Percentiles rank a stretch among this genome's conserved stretches.
These are phyloP conservation scores for Tetranychus truncatus DNA, from an alignment of 2,888 invertebrate genomes.

Conservation along the genomic window DNA sequence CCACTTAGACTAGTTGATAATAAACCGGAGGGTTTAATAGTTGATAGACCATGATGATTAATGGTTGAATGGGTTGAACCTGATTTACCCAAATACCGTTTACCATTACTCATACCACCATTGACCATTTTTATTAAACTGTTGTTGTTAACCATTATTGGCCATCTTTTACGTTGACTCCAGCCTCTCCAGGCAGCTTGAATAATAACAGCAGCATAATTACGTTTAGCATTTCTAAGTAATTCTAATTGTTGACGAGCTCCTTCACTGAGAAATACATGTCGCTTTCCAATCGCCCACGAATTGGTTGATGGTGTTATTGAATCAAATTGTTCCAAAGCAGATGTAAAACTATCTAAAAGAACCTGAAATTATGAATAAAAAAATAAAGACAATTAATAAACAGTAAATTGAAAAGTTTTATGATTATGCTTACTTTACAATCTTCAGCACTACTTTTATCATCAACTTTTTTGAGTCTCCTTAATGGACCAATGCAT, in stretches of 20 bases:
- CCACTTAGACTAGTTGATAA: neutral
- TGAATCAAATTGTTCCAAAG: constrained; percentile 30
- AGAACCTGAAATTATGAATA: constrained; percentile 40
- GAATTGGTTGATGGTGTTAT: constrained; percentile 45
- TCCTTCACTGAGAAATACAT: constrained; percentile 82
- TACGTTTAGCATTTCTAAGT: constrained; percentile 53
- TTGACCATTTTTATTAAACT: constrained; percentile 19
- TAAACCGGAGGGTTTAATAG: neutral
- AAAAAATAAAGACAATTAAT: neutral
- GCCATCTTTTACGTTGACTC: constrained; percentile 47
- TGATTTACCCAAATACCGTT: neutral
- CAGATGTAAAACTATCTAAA: constrained; percentile 44
- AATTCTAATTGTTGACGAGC: constrained; percentile 74
- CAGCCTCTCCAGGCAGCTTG: constrained; percentile 67
- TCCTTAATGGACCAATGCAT: constrained; percentile 57
- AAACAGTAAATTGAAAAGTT: neutral
- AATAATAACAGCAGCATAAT: constrained; percentile 60
- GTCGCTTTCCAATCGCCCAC: constrained; percentile 79
- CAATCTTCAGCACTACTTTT: constrained; percentile 44
- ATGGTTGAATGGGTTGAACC: neutral
- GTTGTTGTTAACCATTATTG: constrained; percentile 34
- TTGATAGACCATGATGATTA: neutral
- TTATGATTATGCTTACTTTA: constrained; percentile 23
- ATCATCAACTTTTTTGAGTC: constrained; percentile 32
- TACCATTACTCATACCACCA: neutral